phyloP scores from a whole-genome alignment of 2,797 vertebrate genomes.

The Botia kubotai region DNA sequence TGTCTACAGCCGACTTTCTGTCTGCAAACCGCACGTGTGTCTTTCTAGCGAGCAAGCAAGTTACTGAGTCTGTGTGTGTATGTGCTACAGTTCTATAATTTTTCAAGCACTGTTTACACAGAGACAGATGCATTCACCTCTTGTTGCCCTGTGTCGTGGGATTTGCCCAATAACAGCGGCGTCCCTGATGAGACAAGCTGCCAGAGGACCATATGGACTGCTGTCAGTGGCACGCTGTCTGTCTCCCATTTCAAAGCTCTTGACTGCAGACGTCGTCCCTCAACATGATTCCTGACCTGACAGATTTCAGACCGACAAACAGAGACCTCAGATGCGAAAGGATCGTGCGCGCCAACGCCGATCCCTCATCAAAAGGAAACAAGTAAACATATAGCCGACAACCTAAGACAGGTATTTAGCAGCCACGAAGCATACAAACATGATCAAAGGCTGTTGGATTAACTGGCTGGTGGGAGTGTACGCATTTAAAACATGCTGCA shows the following conservation, averaged over 20 bases:
- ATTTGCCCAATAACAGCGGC: constrained; percentile 46
- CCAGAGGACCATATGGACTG: constrained; percentile 50
- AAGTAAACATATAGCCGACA: not conserved
- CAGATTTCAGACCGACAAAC: constrained; percentile 14
- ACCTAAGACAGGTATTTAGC: constrained; percentile 39
- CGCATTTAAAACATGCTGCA: constrained; percentile 32
- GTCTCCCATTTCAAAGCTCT: constrained; percentile 27
- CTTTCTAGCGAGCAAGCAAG: not conserved
- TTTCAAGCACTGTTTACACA: constrained; percentile 28
- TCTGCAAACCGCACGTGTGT: not conserved
- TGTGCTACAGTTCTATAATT: constrained; percentile 10
- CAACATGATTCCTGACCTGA: constrained; percentile 36
- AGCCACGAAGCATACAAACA: constrained; percentile 21
- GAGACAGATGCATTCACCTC: constrained; percentile 48
- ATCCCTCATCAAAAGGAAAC: not conserved
- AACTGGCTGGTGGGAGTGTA: not conserved
- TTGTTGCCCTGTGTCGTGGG: constrained; percentile 39
- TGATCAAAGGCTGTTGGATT: constrained; percentile 49
- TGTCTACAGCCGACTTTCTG: too few relatives aligned
- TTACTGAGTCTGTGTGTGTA: not conserved
- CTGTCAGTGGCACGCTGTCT: constrained; percentile 41
- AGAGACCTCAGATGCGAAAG: constrained; percentile 15
- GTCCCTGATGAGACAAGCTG: constrained; percentile 43
- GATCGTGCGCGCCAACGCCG: not conserved
- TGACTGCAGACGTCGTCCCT: constrained; percentile 16